Conservation (phyloP, 1,140 invertebrate species). For the Orius insidiosus region DNA sequence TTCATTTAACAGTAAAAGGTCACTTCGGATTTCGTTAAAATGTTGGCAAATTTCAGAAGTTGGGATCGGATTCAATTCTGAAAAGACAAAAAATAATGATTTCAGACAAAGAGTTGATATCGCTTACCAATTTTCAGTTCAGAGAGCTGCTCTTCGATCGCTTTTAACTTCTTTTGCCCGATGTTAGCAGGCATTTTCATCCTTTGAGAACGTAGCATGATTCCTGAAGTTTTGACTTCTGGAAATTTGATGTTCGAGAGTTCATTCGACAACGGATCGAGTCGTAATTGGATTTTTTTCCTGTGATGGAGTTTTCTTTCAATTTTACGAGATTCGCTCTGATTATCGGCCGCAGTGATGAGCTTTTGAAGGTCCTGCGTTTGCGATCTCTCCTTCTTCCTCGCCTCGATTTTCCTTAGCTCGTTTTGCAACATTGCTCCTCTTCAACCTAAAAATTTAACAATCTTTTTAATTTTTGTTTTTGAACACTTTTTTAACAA, state of each 20-base stretch:
- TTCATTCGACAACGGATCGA: too few relatives aligned
- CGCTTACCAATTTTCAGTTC: conserved; percentile 81
- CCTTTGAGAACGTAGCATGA: conserved; percentile 74
- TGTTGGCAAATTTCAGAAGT: conserved; percentile 82
- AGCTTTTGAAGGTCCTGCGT: conserved; percentile 96
- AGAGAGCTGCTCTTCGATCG: conserved; percentile 79
- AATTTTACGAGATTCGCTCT: too few relatives aligned
- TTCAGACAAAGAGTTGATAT: too few relatives aligned
- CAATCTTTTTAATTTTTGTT: too few relatives aligned
- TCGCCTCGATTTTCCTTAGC: conserved; percentile 86
- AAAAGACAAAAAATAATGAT: too few relatives aligned
- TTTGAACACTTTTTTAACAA: too few relatives aligned
- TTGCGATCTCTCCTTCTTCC: conserved; percentile 90
- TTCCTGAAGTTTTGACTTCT: conserved; percentile 79
- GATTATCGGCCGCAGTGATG: conserved; percentile 79
- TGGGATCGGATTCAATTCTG: conserved; percentile 82
- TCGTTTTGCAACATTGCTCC: conserved; percentile 83
- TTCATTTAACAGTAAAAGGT: conserved; percentile 89
- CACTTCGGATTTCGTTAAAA: conserved; percentile 90
- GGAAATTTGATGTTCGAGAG: conserved; percentile 91
- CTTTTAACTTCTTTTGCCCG: conserved; percentile 91
- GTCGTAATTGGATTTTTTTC: too few relatives aligned
- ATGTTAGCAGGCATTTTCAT: conserved; percentile 91
- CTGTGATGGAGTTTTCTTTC: too few relatives aligned
- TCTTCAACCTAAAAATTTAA: too few relatives aligned